A percentile compares a stretch with the other conserved stretches of the same genome.
Evolutionary conservation across 2,888 invertebrate genomes (phyloP).

Genomic region (Aricia artaxerxes): DNA sequence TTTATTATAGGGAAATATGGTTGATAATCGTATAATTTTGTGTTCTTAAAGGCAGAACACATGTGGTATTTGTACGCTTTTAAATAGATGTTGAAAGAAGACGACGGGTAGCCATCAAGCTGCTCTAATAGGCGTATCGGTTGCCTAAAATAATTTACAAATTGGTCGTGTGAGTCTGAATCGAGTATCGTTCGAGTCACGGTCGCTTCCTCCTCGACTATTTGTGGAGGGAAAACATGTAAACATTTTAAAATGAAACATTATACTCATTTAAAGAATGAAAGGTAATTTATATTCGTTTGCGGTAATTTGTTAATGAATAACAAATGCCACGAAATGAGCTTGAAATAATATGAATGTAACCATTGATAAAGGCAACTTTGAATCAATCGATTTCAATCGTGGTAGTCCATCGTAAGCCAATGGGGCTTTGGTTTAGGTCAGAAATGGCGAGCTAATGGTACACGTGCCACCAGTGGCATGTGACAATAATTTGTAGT

Average conservation of each 20-base stretch:
- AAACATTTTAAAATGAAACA: slow-evolving; percentile 22
- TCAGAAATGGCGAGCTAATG: too few relatives aligned
- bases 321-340: neutral
- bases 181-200: slow-evolving; percentile 39
- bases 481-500: too few relatives aligned
- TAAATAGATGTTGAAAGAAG: slow-evolving; percentile 79
- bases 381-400: too few relatives aligned
- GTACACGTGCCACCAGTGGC: too few relatives aligned
- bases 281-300: slow-evolving; percentile 28
- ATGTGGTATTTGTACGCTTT: slow-evolving; percentile 60
- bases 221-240: slow-evolving; percentile 31
- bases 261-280: slow-evolving; percentile 23
- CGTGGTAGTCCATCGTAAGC: too few relatives aligned
- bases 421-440: too few relatives aligned
- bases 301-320: neutral
- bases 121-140: slow-evolving; percentile 75
- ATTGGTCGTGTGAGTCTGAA: slow-evolving; percentile 46
- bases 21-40: slow-evolving; percentile 44
- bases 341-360: neutral
- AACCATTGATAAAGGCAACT: neutral
- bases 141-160: slow-evolving; percentile 76
- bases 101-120: slow-evolving; percentile 76
- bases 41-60: slow-evolving; percentile 31
- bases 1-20: slow-evolving; percentile 46
- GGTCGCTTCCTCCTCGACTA: slow-evolving; percentile 37